phyloP scores from a whole-genome alignment of 2,113 vertebrate species.

The Cochlearius cochlearius region DNA sequence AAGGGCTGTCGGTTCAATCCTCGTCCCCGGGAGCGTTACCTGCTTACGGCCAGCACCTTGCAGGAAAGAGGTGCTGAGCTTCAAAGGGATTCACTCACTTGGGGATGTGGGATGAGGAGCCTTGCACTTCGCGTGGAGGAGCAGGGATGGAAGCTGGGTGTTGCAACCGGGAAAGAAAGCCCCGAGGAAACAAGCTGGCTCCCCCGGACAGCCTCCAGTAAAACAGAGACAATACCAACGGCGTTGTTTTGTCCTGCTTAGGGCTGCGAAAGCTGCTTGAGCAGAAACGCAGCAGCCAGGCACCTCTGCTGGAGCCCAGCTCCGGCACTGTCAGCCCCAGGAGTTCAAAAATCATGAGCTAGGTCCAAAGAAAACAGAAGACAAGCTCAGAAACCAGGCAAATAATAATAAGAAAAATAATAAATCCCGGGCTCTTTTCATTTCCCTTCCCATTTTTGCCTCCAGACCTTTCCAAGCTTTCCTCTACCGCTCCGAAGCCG shows the following conservation, averaged over 20 bases:
- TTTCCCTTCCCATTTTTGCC: background rate
- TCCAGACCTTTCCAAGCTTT: background rate
- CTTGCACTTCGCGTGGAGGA: background rate
- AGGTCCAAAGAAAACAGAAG: background rate
- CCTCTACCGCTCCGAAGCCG: background rate
- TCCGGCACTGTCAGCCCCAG: background rate
- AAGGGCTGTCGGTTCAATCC: background rate
- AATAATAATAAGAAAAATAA: conserved; percentile 10
- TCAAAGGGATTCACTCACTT: background rate
- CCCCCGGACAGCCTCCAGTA: background rate
- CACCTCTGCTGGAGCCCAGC: background rate
- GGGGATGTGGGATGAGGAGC: background rate
- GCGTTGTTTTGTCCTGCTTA: background rate
- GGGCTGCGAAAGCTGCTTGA: background rate
- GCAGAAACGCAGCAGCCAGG: background rate
- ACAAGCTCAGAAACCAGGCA: background rate
- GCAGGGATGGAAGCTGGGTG: background rate
- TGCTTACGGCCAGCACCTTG: background rate
- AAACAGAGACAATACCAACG: background rate
- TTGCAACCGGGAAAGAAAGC: background rate
- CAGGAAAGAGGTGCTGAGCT: background rate
- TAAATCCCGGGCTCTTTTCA: background rate
- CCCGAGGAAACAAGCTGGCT: background rate
- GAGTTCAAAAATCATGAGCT: background rate
- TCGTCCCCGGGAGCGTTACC: background rate